Percentiles rank a stretch among this genome's conserved stretches.
These are phyloP conservation scores for Drosophila suboccidentalis DNA, from an alignment of 2,888 invertebrate genomes.

Conservation along the genomic window DNA sequence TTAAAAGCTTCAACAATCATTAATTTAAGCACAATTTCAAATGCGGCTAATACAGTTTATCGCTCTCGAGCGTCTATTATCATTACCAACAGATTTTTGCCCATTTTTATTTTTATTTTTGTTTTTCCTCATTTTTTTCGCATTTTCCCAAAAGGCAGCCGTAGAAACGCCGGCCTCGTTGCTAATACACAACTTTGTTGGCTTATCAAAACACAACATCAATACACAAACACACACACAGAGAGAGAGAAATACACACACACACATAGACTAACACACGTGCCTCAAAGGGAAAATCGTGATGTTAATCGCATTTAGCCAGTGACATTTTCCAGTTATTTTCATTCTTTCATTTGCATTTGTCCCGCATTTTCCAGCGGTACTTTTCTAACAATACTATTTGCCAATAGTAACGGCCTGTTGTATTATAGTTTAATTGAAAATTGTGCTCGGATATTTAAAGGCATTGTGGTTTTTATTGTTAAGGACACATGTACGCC, in stretches of 20 bases:
- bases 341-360: slow-evolving; percentile 8
- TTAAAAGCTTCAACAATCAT: no score
- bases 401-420: slow-evolving; percentile 10
- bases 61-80: slow-evolving; percentile 9
- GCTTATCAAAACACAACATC: slow-evolving; percentile 72
- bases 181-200: slow-evolving; percentile 50
- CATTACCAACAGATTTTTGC: slow-evolving; percentile 26
- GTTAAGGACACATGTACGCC: slow-evolving; percentile 9
- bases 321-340: slow-evolving; percentile 40
- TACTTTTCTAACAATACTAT: slow-evolving; percentile 9
- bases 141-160: slow-evolving; percentile 41
- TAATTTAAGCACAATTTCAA: no score
- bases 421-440: slow-evolving; percentile 53
- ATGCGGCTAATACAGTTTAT: slow-evolving; percentile 26
- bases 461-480: slow-evolving; percentile 20
- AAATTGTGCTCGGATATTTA: slow-evolving; percentile 36
- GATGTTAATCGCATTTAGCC: slow-evolving; percentile 73
- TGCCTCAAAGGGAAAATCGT: slow-evolving; percentile 51
- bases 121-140: neutral
- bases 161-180: slow-evolving; percentile 63
- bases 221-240: slow-evolving; percentile 25
- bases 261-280: slow-evolving; percentile 41
- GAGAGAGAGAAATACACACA: slow-evolving; percentile 11
- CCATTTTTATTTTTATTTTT: neutral
- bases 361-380: slow-evolving; percentile 12